A percentile compares a stretch with the other conserved stretches of the same genome.
Evolutionary conservation across 2,797 vertebrate genomes (phyloP).

Genomic region (Muscicapa striata): DNA sequence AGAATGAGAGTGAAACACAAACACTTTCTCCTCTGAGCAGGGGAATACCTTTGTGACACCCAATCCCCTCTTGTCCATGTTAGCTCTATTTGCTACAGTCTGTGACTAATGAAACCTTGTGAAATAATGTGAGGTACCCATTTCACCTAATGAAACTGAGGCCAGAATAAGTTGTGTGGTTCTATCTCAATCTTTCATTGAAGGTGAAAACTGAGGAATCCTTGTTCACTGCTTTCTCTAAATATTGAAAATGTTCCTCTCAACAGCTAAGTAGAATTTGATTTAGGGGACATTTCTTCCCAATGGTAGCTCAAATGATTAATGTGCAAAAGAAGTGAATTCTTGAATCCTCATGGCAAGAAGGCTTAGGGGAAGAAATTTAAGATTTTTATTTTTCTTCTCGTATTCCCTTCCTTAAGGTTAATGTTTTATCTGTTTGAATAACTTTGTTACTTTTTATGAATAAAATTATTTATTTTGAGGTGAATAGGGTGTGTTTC

Average conservation of each 20-base stretch:
- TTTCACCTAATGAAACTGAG: neutral
- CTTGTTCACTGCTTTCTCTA: neutral
- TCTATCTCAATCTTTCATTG: neutral
- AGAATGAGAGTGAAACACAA: neutral
- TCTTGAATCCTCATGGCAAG: neutral
- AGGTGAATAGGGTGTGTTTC: neutral
- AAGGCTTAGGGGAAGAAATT: neutral
- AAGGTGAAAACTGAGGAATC: neutral
- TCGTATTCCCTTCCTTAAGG: neutral
- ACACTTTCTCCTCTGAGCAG: neutral
- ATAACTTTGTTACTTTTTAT: neutral
- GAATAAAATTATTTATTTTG: neutral
- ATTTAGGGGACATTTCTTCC: neutral
- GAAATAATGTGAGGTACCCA: neutral
- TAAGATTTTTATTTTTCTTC: neutral
- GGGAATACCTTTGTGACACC: neutral
- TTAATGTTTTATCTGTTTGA: conserved; percentile 3
- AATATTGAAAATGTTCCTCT: neutral
- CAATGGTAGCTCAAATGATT: neutral
- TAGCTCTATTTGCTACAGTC: neutral
- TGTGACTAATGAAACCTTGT: neutral
- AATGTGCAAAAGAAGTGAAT: neutral
- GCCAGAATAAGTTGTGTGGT: neutral
- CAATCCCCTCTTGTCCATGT: neutral
- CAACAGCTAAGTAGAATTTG: neutral